phyloP scores from a whole-genome alignment of 2,888 invertebrate genomes.

The Temnothorax rugatulus region DNA sequence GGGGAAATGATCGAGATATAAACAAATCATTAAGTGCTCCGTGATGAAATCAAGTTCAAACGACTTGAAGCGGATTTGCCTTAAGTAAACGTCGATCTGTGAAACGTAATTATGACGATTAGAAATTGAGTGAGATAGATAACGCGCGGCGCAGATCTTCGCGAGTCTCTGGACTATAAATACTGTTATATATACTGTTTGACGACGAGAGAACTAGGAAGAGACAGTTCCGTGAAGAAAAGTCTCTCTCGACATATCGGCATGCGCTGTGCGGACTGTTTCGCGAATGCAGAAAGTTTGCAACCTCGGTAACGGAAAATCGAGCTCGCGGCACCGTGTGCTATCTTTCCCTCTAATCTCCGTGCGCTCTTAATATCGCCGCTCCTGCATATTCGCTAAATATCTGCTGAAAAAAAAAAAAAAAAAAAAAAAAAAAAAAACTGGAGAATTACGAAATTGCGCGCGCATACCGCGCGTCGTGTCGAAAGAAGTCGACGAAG shows the following conservation, averaged over 20 bases:
- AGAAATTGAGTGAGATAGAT: not conserved
- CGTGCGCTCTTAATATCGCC: constrained; percentile 14
- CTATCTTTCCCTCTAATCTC: constrained; percentile 16
- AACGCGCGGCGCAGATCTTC: not conserved
- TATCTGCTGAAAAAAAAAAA: not conserved
- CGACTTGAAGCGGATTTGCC: not conserved
- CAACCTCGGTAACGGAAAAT: constrained; percentile 30
- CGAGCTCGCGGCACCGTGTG: not conserved
- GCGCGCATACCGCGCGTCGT: constrained; percentile 10
- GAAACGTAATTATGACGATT: not conserved
- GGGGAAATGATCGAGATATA: not conserved
- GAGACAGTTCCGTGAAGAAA: not conserved
- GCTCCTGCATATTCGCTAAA: constrained; percentile 15
- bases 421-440: not conserved
- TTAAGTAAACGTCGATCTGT: not conserved
- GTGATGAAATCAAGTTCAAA: not conserved
- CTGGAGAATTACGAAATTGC: constrained; percentile 17
- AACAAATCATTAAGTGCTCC: not conserved
- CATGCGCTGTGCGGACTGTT: not conserved
- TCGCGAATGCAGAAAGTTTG: constrained; percentile 16
- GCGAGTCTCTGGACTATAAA: not conserved
- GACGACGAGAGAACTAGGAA: not conserved
- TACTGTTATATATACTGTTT: not conserved
- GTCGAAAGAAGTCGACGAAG: constrained; percentile 24
- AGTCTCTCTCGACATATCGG: not conserved